Conservation (phyloP, 2,113 vertebrate species). For the Seriola rivoliana region DNA sequence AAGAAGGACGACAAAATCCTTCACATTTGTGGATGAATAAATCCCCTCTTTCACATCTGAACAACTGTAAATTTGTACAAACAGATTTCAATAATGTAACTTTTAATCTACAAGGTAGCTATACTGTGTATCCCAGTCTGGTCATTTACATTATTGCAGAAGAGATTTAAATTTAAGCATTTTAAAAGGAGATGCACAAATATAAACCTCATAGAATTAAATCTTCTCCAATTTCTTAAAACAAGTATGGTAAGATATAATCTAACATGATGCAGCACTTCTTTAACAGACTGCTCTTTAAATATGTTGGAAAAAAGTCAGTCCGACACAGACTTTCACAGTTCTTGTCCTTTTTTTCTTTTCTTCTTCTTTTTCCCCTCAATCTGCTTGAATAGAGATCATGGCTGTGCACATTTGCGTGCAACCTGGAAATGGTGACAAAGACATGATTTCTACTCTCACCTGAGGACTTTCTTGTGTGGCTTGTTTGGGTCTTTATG, state of each 20-base stretch:
- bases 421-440: not conserved
- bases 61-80: not conserved
- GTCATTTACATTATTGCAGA: constrained; percentile 4
- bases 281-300: no score
- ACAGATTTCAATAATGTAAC: constrained; percentile 1
- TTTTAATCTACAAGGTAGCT: not conserved
- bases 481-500: constrained; percentile 92
- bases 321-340: no score
- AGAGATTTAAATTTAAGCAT: constrained; percentile 20
- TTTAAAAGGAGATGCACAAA: constrained; percentile 4
- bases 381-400: no score
- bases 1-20: not conserved
- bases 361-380: no score
- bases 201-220: not conserved
- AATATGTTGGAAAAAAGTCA: no score
- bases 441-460: constrained; percentile 31
- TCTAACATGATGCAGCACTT: no score
- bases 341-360: no score
- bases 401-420: not conserved
- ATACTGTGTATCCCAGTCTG: not conserved
- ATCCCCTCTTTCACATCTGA: not conserved
- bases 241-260: no score
- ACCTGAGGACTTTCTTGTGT: constrained; percentile 96
- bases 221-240: not conserved
- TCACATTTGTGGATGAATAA: not conserved